Percentiles rank a stretch among this genome's conserved stretches.
Evolutionary conservation across 2,797 vertebrate genomes (phyloP).

Genomic region (Mycteria americana): DNA sequence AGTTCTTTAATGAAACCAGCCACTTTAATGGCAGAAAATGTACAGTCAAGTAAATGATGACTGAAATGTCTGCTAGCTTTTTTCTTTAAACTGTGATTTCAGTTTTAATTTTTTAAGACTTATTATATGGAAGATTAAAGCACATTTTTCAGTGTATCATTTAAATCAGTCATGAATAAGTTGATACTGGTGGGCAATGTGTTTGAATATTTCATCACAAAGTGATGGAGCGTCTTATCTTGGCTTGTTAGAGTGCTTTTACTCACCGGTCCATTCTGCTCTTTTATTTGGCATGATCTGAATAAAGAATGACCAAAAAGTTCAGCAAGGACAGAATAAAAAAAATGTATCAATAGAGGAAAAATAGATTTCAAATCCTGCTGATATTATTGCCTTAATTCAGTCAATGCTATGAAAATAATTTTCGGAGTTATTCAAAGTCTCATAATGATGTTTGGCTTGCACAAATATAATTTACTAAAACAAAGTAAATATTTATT

Average conservation of each 20-base stretch:
- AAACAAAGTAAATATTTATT: constrained; percentile 19
- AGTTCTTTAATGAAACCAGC: not conserved
- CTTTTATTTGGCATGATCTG: constrained; percentile 34
- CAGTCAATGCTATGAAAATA: not conserved
- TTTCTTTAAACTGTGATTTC: constrained; percentile 55
- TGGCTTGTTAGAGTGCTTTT: constrained; percentile 46
- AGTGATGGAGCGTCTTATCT: constrained; percentile 47
- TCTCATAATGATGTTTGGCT: not conserved
- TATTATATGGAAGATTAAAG: constrained; percentile 66
- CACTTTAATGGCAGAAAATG: not conserved
- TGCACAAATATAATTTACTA: constrained; percentile 16
- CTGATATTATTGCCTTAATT: constrained; percentile 1
- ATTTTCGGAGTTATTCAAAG: constrained; percentile 23
- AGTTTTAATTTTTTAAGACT: constrained; percentile 68
- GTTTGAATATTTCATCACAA: constrained; percentile 71
- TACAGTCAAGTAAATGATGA: not conserved
- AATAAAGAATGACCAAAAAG: constrained; percentile 53
- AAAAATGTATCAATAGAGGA: not conserved
- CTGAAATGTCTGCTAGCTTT: constrained; percentile 9
- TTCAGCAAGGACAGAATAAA: constrained; percentile 4
- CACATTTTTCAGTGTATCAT: constrained; percentile 57
- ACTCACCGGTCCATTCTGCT: constrained; percentile 5
- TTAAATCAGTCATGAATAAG: constrained; percentile 66
- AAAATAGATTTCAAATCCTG: not conserved
- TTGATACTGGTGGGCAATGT: constrained; percentile 53